Base-by-base conservation (phyloP, 2,888 invertebrate genomes). In the Campoplex nolae region DNA sequence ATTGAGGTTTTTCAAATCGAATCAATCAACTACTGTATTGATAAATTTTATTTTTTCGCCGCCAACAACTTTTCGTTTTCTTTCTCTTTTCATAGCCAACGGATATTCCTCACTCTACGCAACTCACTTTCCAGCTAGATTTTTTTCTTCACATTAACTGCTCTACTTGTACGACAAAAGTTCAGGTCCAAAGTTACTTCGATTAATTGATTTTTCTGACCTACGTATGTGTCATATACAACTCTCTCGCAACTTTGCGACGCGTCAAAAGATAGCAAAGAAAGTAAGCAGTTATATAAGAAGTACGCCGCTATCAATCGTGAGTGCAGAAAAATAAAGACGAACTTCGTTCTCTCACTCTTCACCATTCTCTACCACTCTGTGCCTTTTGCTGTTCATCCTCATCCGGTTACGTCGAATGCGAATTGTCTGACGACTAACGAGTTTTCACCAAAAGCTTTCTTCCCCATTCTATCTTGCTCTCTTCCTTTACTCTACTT, bases 401-500 rank as follows among this genome's bases (percentile, higher is more conserved):
- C 58, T 76, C 67, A 35, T 70, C 58, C 70, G 35, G 70, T 56
- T 75, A 70, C 74, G 70, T 79, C 62, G 28, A 74, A 73, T 45
- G 28, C 38, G 70, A 86, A 75, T 67, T 58, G 75, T 75, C 78
- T 32, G 71, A 67, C 75, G 62, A 48, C 75, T 83, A 83, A 83
- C 74, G 71, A 79, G 83, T 79, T 83, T 83, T 74, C 56, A 65
- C 67, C 74, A 45, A 67, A 75, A 75, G 54, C 65, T 78, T 75
- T 79, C 71, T 74, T 78, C 42, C 74, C 56, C 70, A 38, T 42
- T 48, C 56, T 76, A 16, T 65, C 62, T 76, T 23, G 48, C 42
- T 13, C n/a, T 42, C 13, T 56, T 6, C 35, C 51, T 11, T 54
- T 35, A 71, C 54, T 71, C 58, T 77, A 38, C 51, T 13, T 7